Evolutionary conservation across 2,797 vertebrate genomes (phyloP).

Genomic region (Lemur catta): DNA sequence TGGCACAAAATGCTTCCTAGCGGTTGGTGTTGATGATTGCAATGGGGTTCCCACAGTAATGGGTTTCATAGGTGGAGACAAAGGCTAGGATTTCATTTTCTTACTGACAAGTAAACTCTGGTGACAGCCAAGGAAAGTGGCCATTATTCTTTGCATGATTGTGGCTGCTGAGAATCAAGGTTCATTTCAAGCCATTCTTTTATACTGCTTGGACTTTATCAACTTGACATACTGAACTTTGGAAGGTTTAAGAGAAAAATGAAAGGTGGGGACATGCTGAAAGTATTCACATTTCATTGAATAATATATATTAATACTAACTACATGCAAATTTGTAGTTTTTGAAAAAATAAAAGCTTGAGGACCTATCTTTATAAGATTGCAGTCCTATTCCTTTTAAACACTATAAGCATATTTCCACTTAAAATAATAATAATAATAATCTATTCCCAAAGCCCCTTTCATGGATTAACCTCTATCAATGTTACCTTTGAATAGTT

Average conservation of each 20-base stretch:
- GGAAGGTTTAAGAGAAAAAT: conserved; percentile 25
- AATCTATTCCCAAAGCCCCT: conserved; percentile 62
- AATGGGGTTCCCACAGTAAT: neutral
- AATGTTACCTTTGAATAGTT: conserved; percentile 79
- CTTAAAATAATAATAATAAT: conserved; percentile 66
- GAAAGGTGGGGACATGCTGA: neutral
- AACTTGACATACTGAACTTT: neutral
- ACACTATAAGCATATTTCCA: conserved; percentile 61
- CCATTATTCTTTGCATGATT: conserved; percentile 44
- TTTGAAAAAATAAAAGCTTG: conserved; percentile 14
- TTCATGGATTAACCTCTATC: conserved; percentile 74
- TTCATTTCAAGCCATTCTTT: conserved; percentile 33
- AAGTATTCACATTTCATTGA: conserved; percentile 48
- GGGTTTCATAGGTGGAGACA: neutral
- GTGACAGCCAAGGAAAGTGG: neutral
- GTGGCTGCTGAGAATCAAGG: conserved; percentile 6
- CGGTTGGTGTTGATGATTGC: conserved; percentile 1
- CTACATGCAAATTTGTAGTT: conserved; percentile 47
- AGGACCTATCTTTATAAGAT: conserved; percentile 46
- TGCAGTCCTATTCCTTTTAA: conserved; percentile 59
- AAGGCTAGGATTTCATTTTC: conserved; percentile 40
- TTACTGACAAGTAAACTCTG: conserved; percentile 5
- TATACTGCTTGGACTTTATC: conserved; percentile 36
- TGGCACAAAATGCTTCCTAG: neutral
- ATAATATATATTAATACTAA: conserved; percentile 35